Evolutionary conservation across 1,140 invertebrate species (phyloP).

Genomic region (Eufriesea mexicana): DNA sequence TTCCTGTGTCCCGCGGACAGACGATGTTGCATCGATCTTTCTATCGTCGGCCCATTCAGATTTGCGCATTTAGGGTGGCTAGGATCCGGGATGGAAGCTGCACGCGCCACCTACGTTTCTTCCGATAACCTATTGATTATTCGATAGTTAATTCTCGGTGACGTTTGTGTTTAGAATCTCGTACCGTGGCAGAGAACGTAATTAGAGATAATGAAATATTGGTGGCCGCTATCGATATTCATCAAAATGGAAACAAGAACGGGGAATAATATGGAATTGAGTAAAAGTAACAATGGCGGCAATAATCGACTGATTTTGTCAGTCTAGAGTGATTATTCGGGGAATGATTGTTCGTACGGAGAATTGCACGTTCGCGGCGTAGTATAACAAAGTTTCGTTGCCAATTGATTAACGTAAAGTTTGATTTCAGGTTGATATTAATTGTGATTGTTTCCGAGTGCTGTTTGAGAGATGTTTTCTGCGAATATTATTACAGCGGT

Average conservation of each 20-base stretch:
- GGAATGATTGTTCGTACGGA: neutral
- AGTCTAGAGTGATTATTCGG: neutral
- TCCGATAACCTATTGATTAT: neutral
- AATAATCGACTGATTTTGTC: neutral
- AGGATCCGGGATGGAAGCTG: neutral
- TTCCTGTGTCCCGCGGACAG: constrained; percentile 1
- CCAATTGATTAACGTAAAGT: neutral
- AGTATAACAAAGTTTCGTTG: neutral
- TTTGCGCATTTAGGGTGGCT: neutral
- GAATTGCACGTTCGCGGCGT: neutral
- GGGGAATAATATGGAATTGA: neutral
- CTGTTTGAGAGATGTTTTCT: too few species aligned
- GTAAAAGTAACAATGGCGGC: neutral
- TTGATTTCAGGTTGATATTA: too few species aligned
- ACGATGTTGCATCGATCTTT: constrained; percentile 7
- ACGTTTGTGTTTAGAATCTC: neutral
- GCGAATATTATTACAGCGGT: too few species aligned
- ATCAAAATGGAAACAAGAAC: neutral
- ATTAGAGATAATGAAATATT: constrained; percentile 20
- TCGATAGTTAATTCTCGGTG: neutral
- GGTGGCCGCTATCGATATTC: neutral
- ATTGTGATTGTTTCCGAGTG: too few species aligned
- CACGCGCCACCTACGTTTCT: neutral
- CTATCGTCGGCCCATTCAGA: neutral
- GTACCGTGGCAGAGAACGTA: neutral